Conservation (phyloP, 1,140 invertebrate species). For the Apis cerana region DNA sequence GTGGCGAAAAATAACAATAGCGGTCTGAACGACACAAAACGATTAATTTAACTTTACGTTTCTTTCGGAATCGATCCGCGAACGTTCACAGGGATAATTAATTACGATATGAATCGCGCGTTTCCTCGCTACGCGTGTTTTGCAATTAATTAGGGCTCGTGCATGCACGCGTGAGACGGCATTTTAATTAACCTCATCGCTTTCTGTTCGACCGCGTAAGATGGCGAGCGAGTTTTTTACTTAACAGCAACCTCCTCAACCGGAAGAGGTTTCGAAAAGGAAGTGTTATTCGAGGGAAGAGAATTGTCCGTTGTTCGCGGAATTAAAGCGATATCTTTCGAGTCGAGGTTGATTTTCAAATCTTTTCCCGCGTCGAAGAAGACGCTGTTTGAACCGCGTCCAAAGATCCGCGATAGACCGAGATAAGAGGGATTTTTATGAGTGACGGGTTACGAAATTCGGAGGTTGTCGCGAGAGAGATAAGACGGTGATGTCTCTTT, state of each 20-base stretch:
- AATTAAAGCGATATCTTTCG: constrained; percentile 25
- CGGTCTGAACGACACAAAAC: too few species aligned
- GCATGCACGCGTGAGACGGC: constrained; percentile 31
- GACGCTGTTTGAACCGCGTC: not conserved
- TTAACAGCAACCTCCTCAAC: not conserved
- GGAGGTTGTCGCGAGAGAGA: not conserved
- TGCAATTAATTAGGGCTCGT: constrained; percentile 36
- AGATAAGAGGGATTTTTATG: constrained; percentile 19
- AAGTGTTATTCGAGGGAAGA: too few species aligned
- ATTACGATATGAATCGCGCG: constrained; percentile 2
- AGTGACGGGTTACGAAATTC: constrained; percentile 3
- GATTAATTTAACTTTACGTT: not conserved
- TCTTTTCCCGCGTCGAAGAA: not conserved
- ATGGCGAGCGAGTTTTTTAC: constrained; percentile 38
- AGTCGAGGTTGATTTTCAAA: constrained; percentile 4
- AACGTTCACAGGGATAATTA: not conserved
- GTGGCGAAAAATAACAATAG: too few species aligned
- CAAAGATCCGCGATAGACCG: constrained; percentile 5
- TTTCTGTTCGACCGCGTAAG: constrained; percentile 8
- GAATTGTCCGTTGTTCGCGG: constrained; percentile 15
- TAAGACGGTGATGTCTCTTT: constrained; percentile 12
- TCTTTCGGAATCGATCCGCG: not conserved
- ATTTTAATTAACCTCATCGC: constrained; percentile 32
- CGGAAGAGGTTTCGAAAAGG: not conserved
- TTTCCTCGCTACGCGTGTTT: not conserved